Base-by-base conservation (phyloP, 1,140 invertebrate genomes). In the Diabrotica undecimpunctata region DNA sequence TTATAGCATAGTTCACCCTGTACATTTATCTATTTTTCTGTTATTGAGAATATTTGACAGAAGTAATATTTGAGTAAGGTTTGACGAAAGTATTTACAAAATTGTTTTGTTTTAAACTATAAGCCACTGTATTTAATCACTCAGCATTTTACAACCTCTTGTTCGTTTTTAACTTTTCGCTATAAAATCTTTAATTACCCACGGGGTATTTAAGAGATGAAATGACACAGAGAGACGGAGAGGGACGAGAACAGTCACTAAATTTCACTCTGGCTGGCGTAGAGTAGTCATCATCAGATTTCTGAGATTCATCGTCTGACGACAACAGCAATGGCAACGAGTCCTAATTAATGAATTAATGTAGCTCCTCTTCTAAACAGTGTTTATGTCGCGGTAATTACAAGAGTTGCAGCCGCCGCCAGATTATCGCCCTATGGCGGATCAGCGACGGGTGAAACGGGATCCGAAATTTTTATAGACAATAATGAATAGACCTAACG, bases 371-470 rank as follows among this genome's bases (percentile, higher is more conserved):
- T 78, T 73, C 75, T 78, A 78, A 78, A 73, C 77, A 78, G 71
- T 78, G 77, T 77, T 78, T 78, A 78, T 77, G 77, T 77, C 75
- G 75, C 74, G 75, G 72, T 78, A 78, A 78, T 78, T 78, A 78
- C 74, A 66, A 66, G 73, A 75, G 74, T 75, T 74, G 70, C 76
- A 68, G 69, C 65, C 69, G 69, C 66, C 69, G 70, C 71, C 66
- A 72, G 74, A 75, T 74, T 74, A 74, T 72, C 71, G 66, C 57
- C 61, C 39, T 8, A 6, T 36, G 41, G 41, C n/a, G n/a, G n/a
- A 10, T 10, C 41, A 46, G 41, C 8, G 41, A n/a, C 41, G 41
- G 41, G n/a, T 25, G 25, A 25, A 25, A 25, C 25, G 4, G 25
- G 25, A 25, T 25, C 25, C 25, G 25, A 4, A 25, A 25, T 25